Conservation (phyloP, 2,113 vertebrate genomes). For the Prietella phreatophila region DNA sequence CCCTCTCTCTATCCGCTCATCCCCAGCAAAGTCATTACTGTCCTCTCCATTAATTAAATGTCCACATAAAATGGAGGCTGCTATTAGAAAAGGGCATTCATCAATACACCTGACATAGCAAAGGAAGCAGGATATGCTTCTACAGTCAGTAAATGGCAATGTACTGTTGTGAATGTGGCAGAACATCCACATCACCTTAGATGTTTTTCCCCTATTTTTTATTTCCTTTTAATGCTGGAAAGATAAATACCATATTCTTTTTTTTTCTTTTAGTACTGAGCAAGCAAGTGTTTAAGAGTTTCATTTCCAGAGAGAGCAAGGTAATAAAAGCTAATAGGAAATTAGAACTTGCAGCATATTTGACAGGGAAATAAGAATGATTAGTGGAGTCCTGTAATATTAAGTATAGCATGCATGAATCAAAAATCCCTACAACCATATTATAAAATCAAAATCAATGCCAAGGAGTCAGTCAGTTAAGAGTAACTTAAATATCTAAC, state of each 20-base stretch:
- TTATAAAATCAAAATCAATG: not conserved
- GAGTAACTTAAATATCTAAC: not conserved
- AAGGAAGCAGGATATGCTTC: not conserved
- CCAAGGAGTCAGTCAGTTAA: not conserved
- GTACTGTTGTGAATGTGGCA: not conserved
- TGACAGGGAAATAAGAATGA: not conserved
- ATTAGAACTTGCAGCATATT: not conserved
- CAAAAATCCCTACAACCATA: not conserved
- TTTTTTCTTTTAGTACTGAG: not conserved
- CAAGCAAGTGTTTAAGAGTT: not conserved
- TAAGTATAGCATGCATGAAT: not conserved
- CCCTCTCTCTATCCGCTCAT: not conserved
- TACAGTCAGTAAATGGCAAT: not conserved
- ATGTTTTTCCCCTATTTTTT: not conserved
- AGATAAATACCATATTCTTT: not conserved
- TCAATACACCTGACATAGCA: conserved; percentile 30
- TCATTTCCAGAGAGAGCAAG: not conserved
- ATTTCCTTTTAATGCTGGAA: not conserved
- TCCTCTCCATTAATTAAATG: conserved; percentile 58
- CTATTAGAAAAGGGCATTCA: conserved; percentile 47
- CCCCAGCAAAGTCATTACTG: conserved; percentile 56
- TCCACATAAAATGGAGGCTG: conserved; percentile 40
- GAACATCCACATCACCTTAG: not conserved
- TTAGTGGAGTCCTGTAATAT: not conserved
- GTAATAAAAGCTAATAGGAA: not conserved